Evolutionary conservation across 2,797 vertebrate genomes (phyloP).

Genomic region (Acanthurus lineatus): DNA sequence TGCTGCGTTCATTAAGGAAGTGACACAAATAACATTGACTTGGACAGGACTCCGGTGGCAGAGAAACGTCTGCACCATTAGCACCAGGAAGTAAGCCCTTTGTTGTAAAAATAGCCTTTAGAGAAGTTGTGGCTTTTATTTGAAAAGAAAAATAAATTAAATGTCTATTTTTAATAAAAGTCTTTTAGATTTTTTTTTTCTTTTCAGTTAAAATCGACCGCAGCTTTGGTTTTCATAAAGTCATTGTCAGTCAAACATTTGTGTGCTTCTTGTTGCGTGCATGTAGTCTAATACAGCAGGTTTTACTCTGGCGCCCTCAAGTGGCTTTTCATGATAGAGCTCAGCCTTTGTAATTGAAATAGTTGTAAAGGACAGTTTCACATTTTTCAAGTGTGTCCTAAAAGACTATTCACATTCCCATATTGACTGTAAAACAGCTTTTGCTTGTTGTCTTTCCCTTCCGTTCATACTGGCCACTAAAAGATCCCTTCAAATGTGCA

Average conservation of each 20-base stretch:
- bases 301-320: slow-evolving; percentile 61
- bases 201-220: slow-evolving; percentile 24
- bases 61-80: slow-evolving; percentile 65
- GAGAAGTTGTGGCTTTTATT: slow-evolving; percentile 45
- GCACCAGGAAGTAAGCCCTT: slow-evolving; percentile 66
- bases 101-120: slow-evolving; percentile 66
- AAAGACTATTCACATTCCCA: too few species aligned
- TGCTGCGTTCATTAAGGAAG: slow-evolving; percentile 84
- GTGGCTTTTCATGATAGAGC: slow-evolving; percentile 25
- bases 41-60: slow-evolving; percentile 53
- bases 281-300: slow-evolving; percentile 17
- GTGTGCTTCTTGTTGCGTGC: slow-evolving; percentile 26
- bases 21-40: slow-evolving; percentile 76
- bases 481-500: neutral
- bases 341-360: neutral
- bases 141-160: slow-evolving; percentile 57
- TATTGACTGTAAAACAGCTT: too few species aligned
- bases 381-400: neutral
- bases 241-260: slow-evolving; percentile 43
- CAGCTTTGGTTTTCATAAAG: slow-evolving; percentile 30
- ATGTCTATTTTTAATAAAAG: slow-evolving; percentile 46
- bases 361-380: neutral
- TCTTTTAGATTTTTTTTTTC: slow-evolving; percentile 19
- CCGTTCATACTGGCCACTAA: neutral
- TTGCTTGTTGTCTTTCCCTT: neutral